Conservation (phyloP, 2,888 invertebrate genomes). For the Cheilosia scutellata region DNA sequence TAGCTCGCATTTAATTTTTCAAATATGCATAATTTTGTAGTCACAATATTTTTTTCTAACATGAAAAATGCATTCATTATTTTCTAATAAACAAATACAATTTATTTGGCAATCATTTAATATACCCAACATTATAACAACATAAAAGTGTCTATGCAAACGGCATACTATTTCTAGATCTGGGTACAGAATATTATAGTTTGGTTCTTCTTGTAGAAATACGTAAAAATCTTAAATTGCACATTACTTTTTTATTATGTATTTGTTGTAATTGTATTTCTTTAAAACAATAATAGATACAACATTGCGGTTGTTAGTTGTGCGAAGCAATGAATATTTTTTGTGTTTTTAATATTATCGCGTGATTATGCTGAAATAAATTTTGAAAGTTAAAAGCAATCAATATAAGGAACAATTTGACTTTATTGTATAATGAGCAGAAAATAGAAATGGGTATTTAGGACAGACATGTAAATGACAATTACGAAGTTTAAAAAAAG, state of each 20-base stretch:
- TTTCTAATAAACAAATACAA: not conserved
- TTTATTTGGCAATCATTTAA: not conserved
- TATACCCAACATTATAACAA: not conserved
- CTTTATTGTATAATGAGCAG: not conserved
- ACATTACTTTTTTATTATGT: not conserved
- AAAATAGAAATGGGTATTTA: not conserved
- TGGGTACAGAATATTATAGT: no score
- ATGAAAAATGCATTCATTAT: not conserved
- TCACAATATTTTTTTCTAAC: not conserved
- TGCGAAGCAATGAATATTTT: constrained; percentile 4
- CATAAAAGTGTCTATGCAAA: not conserved
- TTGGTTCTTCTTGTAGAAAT: no score
- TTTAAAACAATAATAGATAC: constrained; percentile 1
- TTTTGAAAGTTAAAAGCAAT: constrained; percentile 26
- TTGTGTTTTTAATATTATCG: constrained; percentile 5
- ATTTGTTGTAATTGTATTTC: not conserved
- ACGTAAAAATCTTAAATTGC: no score
- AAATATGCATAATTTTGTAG: not conserved
- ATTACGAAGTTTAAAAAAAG: no score
- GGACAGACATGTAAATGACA: no score
- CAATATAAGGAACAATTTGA: not conserved
- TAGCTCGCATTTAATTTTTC: not conserved
- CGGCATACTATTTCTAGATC: not conserved
- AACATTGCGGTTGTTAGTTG: constrained; percentile 25
- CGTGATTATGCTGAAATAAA: constrained; percentile 31